These are phyloP conservation scores for Dyspetes luteomarginatus DNA, from an alignment of 2,888 invertebrate genomes.

Conservation along the genomic window DNA sequence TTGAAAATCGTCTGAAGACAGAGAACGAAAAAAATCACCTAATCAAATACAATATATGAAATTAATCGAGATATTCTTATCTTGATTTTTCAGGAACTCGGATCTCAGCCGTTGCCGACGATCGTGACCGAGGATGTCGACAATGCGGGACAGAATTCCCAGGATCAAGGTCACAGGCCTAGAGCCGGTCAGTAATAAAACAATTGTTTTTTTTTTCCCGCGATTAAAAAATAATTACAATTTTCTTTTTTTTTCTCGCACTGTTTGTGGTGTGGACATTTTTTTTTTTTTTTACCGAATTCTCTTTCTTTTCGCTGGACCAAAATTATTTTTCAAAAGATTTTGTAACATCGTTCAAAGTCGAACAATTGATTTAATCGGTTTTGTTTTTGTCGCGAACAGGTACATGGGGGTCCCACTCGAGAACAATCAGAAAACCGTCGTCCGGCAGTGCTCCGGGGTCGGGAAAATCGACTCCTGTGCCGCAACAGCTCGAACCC, in stretches of 20 bases:
- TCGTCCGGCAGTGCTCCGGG: slow-evolving; percentile 78
- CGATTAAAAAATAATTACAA: no score
- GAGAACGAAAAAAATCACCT: background rate
- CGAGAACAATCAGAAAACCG: slow-evolving; percentile 77
- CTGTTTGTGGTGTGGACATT: no score
- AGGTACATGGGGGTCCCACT: slow-evolving; percentile 82
- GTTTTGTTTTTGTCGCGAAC: slow-evolving; percentile 25
- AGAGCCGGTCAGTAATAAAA: slow-evolving; percentile 87
- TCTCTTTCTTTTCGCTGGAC: no score
- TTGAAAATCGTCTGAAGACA: background rate
- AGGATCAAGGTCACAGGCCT: slow-evolving; percentile 83
- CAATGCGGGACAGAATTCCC: slow-evolving; percentile 81
- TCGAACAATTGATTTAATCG: no score
- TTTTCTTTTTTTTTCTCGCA: no score
- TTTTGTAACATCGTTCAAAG: no score
- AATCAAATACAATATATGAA: background rate
- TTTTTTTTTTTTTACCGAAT: no score
- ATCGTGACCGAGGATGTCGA: slow-evolving; percentile 85
- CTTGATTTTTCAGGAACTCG: slow-evolving; percentile 85
- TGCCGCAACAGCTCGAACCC: slow-evolving; percentile 76
- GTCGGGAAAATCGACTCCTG: slow-evolving; percentile 80
- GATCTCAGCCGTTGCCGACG: slow-evolving; percentile 87
- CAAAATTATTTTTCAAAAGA: no score
- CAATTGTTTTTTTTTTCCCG: no score
- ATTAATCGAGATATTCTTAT: background rate